Base-by-base conservation (phyloP, 1,140 invertebrate species). In the Drosophila fuyamai region DNA sequence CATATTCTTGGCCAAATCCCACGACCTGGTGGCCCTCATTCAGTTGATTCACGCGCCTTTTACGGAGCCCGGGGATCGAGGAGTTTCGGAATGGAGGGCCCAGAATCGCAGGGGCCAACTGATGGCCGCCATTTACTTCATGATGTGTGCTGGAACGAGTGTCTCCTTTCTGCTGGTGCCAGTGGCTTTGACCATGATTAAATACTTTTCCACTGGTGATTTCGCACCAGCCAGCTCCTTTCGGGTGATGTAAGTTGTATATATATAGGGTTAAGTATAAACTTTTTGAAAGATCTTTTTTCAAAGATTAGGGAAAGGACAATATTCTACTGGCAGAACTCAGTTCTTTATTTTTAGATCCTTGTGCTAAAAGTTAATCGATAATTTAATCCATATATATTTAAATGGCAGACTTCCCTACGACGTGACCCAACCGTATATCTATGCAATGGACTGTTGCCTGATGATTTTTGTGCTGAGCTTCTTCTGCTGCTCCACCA, bases 401-500 rank as follows among this genome's bases (percentile, higher is more conserved):
- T 13, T 4, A 13, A 1, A 18, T 9, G 38, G 0, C n/a, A 82
- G 79, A 3, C 46, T 82, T 1, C 79, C 79, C 6, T 82, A 82
- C 16, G 79, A 82, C 38, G 55, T 82, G 1, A 65, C 54, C 0
- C 58, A 82, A 14, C 79, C 79, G 8, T 23, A 68, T 16, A 57
- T 82, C 3, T 82, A 82, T 18, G 23, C 71, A 0, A 23, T 82
- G 16, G 79, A 82, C 62, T 82, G 79, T 41, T 53, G 48, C 14
- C 47, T 82, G 10, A 82, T 83, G 79, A 55, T 57, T 5, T 82
- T 79, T 4, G 79, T 82, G n/a, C 41, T 82, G 5, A 60, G 58
- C 13, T 82, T 82, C 59, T 82, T 82, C n/a, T 82, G 79, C 75
- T 82, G 79, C 70, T 82, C 79, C 18, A 82, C 79, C 32, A 82